phyloP scores from a whole-genome alignment of 2,888 invertebrate species.

The Adela reaumurella region DNA sequence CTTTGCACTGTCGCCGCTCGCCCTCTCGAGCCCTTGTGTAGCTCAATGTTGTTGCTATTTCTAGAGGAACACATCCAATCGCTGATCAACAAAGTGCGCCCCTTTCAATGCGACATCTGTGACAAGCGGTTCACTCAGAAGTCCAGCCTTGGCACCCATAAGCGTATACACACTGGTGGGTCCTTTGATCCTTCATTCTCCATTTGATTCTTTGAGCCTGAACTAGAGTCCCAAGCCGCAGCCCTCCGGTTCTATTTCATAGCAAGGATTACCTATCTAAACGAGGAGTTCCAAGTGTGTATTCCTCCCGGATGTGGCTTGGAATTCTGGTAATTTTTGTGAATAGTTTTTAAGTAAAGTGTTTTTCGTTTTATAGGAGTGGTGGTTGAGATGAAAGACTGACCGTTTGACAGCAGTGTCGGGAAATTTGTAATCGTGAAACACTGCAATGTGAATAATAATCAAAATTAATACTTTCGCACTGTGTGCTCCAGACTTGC shows the following conservation, averaged over 20 bases:
- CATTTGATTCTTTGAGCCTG: too few species aligned
- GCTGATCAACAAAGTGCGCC: conserved; percentile 61
- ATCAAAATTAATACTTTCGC: too few species aligned
- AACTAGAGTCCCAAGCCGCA: conserved; percentile 41
- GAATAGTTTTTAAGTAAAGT: conserved; percentile 46
- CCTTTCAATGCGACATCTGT: conserved; percentile 71
- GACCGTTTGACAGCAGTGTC: conserved; percentile 1
- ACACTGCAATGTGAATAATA: too few species aligned
- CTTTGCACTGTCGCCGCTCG: conserved; percentile 29
- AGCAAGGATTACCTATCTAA: too few species aligned
- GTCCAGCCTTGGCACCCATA: conserved; percentile 79
- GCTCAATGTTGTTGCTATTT: conserved; percentile 55
- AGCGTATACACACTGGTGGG: conserved; percentile 72
- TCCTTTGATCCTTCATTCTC: conserved; percentile 38
- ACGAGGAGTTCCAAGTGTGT: too few species aligned
- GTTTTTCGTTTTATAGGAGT: not conserved
- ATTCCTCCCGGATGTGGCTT: conserved; percentile 35
- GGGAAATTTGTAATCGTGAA: too few species aligned
- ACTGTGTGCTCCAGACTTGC: conserved; percentile 20
- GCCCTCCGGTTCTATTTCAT: conserved; percentile 5
- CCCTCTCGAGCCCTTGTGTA: conserved; percentile 35
- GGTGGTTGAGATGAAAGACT: conserved; percentile 15
- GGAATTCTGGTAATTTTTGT: conserved; percentile 43
- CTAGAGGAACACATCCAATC: conserved; percentile 60
- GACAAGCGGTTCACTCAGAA: conserved; percentile 80